phyloP scores from a whole-genome alignment of 2,888 invertebrate species.

The Cheilosia urbana region DNA sequence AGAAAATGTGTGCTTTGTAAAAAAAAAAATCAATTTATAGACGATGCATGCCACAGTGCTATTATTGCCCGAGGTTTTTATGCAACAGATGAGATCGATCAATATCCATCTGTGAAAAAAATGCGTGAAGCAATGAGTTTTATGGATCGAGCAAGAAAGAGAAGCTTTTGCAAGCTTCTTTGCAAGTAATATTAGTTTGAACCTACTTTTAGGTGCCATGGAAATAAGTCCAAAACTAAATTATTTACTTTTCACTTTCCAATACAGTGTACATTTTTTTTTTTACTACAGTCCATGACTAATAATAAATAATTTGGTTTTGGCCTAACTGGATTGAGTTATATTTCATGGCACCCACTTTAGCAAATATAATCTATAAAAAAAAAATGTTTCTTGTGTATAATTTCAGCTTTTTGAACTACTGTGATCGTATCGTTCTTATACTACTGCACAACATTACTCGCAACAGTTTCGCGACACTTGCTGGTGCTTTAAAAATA shows the following conservation, averaged over 20 bases:
- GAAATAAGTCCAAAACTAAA: neutral
- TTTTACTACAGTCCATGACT: too few species aligned
- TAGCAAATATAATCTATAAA: too few species aligned
- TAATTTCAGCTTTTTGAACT: constrained; percentile 87
- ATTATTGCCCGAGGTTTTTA: constrained; percentile 91
- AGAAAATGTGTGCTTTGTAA: neutral
- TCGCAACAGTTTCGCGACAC: constrained; percentile 86
- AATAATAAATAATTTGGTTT: too few species aligned
- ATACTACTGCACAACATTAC: constrained; percentile 88
- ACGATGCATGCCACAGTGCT: constrained; percentile 90
- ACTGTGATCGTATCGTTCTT: constrained; percentile 89
- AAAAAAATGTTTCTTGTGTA: neutral
- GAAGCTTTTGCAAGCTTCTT: constrained; percentile 91
- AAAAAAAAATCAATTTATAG: constrained; percentile 75
- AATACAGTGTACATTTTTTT: too few species aligned
- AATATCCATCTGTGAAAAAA: constrained; percentile 85
- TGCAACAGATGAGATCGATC: constrained; percentile 87
- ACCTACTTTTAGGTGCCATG: neutral
- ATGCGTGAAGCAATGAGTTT: constrained; percentile 91
- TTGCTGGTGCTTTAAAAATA: constrained; percentile 85
- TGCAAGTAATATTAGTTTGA: constrained; percentile 86
- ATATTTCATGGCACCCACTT: too few species aligned
- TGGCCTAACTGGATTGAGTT: too few species aligned
- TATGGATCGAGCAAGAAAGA: constrained; percentile 93
- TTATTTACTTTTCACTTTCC: too few species aligned